Percentiles rank a stretch among this genome's conserved stretches.
phyloP scores from a whole-genome alignment of 2,797 vertebrate genomes.

The Novumbra hubbsi region DNA sequence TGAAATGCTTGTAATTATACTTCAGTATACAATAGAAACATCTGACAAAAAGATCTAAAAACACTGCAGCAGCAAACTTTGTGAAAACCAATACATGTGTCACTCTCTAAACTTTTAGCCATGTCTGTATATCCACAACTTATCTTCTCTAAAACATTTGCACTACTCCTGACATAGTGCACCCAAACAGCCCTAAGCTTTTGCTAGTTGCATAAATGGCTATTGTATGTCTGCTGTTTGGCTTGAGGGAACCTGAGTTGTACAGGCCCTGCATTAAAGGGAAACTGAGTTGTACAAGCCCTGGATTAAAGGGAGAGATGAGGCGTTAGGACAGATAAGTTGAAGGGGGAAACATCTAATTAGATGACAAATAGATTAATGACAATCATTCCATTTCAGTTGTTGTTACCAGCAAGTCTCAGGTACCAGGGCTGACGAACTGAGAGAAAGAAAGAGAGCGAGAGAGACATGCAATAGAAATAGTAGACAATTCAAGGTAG shows the following conservation, averaged over 20 bases:
- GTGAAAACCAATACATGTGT: no score
- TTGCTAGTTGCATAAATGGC: constrained; percentile 3
- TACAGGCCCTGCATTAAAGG: not conserved
- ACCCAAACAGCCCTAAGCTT: not conserved
- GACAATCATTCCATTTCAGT: constrained; percentile 25
- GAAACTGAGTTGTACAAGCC: not conserved
- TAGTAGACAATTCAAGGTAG: not conserved
- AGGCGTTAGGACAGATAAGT: not conserved
- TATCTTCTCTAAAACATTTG: not conserved
- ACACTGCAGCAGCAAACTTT: no score
- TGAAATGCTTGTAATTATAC: no score
- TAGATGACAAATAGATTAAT: not conserved
- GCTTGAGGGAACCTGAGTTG: not conserved
- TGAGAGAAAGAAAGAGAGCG: constrained; percentile 43
- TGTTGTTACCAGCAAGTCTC: constrained; percentile 53
- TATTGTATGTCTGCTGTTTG: not conserved
- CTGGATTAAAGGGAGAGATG: not conserved
- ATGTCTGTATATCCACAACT: not conserved
- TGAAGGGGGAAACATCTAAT: not conserved
- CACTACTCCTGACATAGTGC: not conserved
- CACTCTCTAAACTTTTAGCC: no score
- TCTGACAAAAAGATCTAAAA: no score
- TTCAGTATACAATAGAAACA: no score
- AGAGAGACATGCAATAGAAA: constrained; percentile 7
- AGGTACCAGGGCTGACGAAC: constrained; percentile 58